A percentile compares a stretch with the other conserved stretches of the same genome.
phyloP scores from a whole-genome alignment of 2,113 vertebrate genomes.

The Falcunculus frontatus region DNA sequence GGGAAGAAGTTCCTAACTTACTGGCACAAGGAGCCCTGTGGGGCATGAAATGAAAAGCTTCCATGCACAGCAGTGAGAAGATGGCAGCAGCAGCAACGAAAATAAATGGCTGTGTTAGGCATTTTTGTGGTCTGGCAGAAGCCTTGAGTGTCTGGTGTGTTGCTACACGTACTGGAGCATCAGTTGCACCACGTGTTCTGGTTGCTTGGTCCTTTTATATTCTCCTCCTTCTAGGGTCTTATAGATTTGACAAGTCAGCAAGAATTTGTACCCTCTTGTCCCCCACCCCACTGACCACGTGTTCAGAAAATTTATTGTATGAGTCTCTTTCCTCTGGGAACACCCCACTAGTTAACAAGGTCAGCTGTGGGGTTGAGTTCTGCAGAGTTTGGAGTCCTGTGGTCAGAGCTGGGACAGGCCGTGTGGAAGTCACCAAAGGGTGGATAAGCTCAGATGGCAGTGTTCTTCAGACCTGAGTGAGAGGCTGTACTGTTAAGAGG shows the following conservation, averaged over 20 bases:
- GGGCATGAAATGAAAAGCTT: neutral
- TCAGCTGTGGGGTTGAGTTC: neutral
- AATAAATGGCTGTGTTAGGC: neutral
- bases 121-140: neutral
- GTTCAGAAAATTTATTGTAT: rapidly evolving
- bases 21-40: neutral
- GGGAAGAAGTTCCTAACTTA: neutral
- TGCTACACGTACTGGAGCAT: neutral
- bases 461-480: rapidly evolving
- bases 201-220: neutral
- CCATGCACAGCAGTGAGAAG: neutral
- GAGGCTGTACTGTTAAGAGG: neutral
- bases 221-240: neutral
- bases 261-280: neutral
- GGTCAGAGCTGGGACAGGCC: neutral
- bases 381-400: neutral
- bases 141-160: neutral
- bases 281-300: rapidly evolving
- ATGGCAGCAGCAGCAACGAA: neutral
- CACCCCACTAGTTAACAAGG: neutral
- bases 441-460: neutral
- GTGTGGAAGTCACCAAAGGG: neutral
- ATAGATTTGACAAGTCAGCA: neutral
- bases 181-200: neutral
- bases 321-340: neutral